Percentiles rank a stretch among this genome's conserved stretches.
Evolutionary conservation across 2,888 invertebrate species (phyloP).

Genomic region (Phyllotreta striolata): DNA sequence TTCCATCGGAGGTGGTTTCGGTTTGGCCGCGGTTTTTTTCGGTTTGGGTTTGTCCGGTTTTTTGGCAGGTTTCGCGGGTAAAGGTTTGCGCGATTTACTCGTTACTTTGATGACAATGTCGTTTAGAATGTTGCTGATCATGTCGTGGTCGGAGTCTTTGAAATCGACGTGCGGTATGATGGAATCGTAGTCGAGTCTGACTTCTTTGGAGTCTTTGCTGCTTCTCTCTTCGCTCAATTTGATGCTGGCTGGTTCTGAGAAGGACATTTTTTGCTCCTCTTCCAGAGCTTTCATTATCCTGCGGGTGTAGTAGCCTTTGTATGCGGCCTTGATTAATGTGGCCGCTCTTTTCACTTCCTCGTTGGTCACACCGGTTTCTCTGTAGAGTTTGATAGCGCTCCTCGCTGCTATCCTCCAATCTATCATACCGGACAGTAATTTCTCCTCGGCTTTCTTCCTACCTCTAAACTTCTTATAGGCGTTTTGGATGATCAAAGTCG

Average conservation of each 20-base stretch:
- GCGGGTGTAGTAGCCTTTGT: conserved; percentile 60
- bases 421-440: conserved; percentile 55
- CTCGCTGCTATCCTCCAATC: conserved; percentile 60
- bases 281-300: conserved; percentile 50
- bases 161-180: conserved; percentile 51
- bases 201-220: conserved; percentile 32
- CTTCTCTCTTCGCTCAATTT: conserved; percentile 13
- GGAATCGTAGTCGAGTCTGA: conserved; percentile 48
- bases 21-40: too few species aligned
- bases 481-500: conserved; percentile 55
- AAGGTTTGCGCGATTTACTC: too few species aligned
- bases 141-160: conserved; percentile 30
- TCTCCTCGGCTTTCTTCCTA: conserved; percentile 46
- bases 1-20: too few species aligned
- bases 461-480: conserved; percentile 49
- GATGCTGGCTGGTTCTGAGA: conserved; percentile 7
- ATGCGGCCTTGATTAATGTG: conserved; percentile 59
- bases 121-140: background rate
- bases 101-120: background rate
- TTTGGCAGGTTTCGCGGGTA: too few species aligned
- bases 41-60: too few species aligned
- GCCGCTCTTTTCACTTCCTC: conserved; percentile 59
- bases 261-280: conserved; percentile 30
- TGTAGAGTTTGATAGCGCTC: conserved; percentile 56
- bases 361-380: conserved; percentile 55